Evolutionary conservation across 2,888 invertebrate species (phyloP).

Genomic region (Ecliptopera silaceata): DNA sequence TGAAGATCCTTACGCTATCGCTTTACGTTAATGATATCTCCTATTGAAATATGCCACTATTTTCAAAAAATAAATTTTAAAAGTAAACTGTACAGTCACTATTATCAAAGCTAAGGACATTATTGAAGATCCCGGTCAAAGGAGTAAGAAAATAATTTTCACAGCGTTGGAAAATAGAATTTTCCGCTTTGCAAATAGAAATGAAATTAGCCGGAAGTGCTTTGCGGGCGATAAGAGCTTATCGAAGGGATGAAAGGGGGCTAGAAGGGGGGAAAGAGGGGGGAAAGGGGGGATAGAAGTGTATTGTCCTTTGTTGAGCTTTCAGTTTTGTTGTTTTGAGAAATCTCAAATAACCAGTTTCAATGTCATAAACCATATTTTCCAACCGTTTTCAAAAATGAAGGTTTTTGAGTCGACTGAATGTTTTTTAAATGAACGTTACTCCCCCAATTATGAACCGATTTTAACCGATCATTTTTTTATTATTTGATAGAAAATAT

Average conservation of each 20-base stretch:
- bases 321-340: constrained; percentile 6
- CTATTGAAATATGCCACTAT: too few species aligned
- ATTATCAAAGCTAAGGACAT: neutral
- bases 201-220: constrained; percentile 38
- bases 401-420: too few species aligned
- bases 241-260: constrained; percentile 14
- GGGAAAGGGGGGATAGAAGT: neutral
- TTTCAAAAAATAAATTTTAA: too few species aligned
- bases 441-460: too few species aligned
- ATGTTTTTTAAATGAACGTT: too few species aligned
- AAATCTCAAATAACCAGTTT: neutral
- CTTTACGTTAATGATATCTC: too few species aligned
- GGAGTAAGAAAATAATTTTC: constrained; percentile 46
- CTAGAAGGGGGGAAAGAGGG: neutral
- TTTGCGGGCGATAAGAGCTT: constrained; percentile 20
- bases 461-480: too few species aligned
- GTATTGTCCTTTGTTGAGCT: constrained; percentile 28
- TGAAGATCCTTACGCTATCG: too few species aligned
- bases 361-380: neutral
- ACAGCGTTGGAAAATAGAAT: constrained; percentile 36
- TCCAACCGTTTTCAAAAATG: too few species aligned
- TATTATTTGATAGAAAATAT: too few species aligned
- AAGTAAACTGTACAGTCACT: too few species aligned
- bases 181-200: constrained; percentile 38
- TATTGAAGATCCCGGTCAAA: constrained; percentile 44